A percentile compares a stretch with the other conserved stretches of the same genome.
phyloP scores from a whole-genome alignment of 2,888 invertebrate species.

The Melanchra persicariae region DNA sequence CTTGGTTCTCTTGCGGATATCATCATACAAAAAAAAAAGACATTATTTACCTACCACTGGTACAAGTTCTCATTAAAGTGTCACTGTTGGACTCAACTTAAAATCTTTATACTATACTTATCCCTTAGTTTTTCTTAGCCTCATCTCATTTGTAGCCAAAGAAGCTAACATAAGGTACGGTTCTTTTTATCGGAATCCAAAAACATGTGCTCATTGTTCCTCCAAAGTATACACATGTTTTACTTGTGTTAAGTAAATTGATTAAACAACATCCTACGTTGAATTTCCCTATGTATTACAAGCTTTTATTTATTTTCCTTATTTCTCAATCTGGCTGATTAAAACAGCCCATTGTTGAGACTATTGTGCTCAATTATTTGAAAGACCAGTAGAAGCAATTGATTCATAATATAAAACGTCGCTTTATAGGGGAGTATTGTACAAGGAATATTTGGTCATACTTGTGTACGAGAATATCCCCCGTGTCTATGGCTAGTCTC shows the following conservation, averaged over 20 bases:
- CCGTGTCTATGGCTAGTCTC: background rate
- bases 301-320: no score
- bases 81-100: no score
- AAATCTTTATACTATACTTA: no score
- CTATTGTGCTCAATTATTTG: background rate
- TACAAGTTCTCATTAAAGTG: no score
- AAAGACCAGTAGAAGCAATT: background rate
- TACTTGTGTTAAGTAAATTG: background rate
- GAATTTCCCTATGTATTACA: constrained; percentile 4
- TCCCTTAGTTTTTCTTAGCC: no score
- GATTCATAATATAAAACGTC: background rate
- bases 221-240: background rate
- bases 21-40: no score
- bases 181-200: background rate
- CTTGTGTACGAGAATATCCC: background rate
- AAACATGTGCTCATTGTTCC: background rate
- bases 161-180: no score
- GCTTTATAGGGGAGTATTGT: background rate
- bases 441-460: background rate
- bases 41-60: no score
- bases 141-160: no score
- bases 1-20: no score
- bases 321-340: constrained; percentile 2
- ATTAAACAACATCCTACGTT: background rate
- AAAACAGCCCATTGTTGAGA: background rate